Conservation (phyloP, 2,797 vertebrate species). For the Sus cebifrons region DNA sequence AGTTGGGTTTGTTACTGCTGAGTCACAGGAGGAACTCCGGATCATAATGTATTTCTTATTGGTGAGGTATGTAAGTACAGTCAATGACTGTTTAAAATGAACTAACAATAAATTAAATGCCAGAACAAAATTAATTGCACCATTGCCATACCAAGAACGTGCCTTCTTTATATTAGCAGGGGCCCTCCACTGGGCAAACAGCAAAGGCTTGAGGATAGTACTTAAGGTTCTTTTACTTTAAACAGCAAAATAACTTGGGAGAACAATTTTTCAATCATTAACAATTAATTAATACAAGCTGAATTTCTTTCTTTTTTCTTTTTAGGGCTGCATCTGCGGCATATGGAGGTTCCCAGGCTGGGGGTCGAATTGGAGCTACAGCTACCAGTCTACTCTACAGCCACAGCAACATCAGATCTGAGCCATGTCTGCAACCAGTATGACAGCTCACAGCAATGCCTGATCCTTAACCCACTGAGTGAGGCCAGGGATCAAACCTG, state of each 20-base stretch:
- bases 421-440: no score
- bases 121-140: conserved; percentile 32
- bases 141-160: neutral
- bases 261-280: conserved; percentile 41
- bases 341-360: no score
- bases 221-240: neutral
- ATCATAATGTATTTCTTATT: conserved; percentile 24
- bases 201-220: neutral
- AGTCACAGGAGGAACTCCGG: no score
- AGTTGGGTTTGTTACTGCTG: no score
- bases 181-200: neutral
- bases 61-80: neutral
- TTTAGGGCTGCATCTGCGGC: no score
- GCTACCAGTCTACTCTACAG: no score
- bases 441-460: no score
- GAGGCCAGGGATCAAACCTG: no score
- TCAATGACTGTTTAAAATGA: neutral
- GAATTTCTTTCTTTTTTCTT: neutral
- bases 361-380: no score
- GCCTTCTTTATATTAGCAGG: neutral
- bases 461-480: no score
- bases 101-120: neutral
- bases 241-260: neutral
- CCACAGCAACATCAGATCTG: no score
- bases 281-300: conserved; percentile 59